These are phyloP conservation scores for Drosophila lacteicornis DNA, from an alignment of 1,140 invertebrate species.

Conservation along the genomic window DNA sequence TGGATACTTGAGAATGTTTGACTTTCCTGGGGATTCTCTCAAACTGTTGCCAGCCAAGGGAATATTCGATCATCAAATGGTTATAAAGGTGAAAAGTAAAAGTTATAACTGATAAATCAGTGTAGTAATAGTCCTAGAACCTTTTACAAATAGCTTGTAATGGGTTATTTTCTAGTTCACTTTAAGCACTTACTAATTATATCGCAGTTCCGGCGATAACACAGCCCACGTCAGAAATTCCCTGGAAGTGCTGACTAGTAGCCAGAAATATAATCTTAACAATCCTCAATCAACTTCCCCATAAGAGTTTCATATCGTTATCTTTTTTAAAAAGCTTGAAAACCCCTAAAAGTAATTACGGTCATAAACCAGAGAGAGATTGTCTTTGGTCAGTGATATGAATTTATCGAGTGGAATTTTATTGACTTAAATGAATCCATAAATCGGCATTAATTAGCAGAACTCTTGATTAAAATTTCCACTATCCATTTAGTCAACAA, in stretches of 20 bases:
- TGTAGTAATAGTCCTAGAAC: neutral
- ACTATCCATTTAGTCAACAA: neutral
- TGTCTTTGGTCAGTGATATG: neutral
- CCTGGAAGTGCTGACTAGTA: neutral
- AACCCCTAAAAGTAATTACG: slow-evolving; percentile 8
- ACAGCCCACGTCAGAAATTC: neutral
- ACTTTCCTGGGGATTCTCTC: neutral
- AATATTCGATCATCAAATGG: neutral
- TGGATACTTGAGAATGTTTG: slow-evolving; percentile 6
- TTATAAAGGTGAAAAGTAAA: neutral
- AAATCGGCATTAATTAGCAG: neutral
- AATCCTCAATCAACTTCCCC: too few relatives aligned
- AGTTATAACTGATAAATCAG: neutral
- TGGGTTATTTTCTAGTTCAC: too few relatives aligned
- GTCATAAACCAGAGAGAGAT: neutral
- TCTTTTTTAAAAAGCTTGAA: neutral
- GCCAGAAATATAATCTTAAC: neutral
- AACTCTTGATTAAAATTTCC: neutral
- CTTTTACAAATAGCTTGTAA: neutral
- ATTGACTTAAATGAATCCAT: neutral
- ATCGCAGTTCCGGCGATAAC: slow-evolving; percentile 23
- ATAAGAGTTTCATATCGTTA: neutral
- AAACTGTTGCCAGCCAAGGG: neutral
- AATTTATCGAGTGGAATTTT: neutral
- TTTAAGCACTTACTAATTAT: neutral